Conservation (phyloP, 2,888 invertebrate genomes). For the Philonicus albiceps region DNA sequence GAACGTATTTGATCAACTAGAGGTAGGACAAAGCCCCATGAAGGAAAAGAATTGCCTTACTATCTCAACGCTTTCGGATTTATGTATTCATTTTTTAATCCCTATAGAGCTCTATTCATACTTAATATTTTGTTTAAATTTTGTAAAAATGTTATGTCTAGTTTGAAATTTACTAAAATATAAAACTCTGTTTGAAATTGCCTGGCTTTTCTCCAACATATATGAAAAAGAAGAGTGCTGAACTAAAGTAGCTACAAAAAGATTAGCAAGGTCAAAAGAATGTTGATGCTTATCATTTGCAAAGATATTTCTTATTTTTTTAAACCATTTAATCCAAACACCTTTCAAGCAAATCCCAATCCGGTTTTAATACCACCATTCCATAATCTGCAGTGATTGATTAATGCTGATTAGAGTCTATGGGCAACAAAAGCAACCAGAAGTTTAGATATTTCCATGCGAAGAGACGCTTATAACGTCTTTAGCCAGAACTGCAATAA, state of each 20-base stretch:
- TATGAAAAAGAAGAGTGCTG: too few relatives aligned
- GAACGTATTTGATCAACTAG: too few relatives aligned
- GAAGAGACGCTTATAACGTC: not conserved
- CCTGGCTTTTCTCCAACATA: too few relatives aligned
- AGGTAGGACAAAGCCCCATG: too few relatives aligned
- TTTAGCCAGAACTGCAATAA: not conserved
- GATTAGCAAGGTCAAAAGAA: not conserved
- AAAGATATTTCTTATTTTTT: not conserved
- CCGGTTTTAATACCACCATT: not conserved
- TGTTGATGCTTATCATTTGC: not conserved
- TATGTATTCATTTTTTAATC: too few relatives aligned
- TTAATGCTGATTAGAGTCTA: not conserved
- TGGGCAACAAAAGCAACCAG: not conserved
- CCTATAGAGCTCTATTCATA: too few relatives aligned
- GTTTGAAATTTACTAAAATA: too few relatives aligned
- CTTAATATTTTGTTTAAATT: too few relatives aligned
- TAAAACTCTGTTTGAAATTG: too few relatives aligned
- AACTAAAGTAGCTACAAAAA: not conserved
- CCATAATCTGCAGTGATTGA: not conserved
- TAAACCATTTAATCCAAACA: not conserved
- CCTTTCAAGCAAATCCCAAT: not conserved
- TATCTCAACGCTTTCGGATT: too few relatives aligned
- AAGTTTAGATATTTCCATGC: not conserved
- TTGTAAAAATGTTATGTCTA: too few relatives aligned
- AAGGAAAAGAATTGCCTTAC: too few relatives aligned